A percentile compares a stretch with the other conserved stretches of the same genome.
These are phyloP conservation scores for Fragum fragum DNA, from an alignment of 2,888 invertebrate species.

Conservation along the genomic window DNA sequence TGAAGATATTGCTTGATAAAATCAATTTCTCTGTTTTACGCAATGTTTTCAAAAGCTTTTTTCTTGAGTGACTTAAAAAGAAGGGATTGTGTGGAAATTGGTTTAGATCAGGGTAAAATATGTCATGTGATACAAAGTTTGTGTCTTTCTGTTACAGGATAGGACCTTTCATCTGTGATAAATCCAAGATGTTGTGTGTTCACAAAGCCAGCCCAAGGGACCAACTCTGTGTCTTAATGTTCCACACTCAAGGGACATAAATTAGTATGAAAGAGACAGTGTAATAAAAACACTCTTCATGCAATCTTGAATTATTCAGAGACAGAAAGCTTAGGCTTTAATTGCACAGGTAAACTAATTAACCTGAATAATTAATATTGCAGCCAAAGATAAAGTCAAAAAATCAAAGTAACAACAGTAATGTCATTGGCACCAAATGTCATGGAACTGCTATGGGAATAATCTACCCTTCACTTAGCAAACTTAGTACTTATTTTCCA, in stretches of 20 bases:
- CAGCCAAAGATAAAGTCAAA: slow-evolving; percentile 49
- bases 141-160: background rate
- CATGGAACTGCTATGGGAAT: slow-evolving; percentile 12
- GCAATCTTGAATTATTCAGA: slow-evolving; percentile 56
- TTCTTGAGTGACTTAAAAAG: no score
- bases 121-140: background rate
- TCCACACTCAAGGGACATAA: slow-evolving; percentile 18
- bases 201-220: slow-evolving; percentile 8
- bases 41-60: no score
- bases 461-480: background rate
- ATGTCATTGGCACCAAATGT: slow-evolving; percentile 24
- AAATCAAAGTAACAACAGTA: slow-evolving; percentile 2
- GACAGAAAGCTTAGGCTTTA: slow-evolving; percentile 38
- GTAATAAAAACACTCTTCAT: slow-evolving; percentile 40
- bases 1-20: no score
- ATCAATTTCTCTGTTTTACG: no score
- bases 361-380: slow-evolving; percentile 60
- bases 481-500: no score
- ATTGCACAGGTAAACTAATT: slow-evolving; percentile 61
- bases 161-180: background rate
- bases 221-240: slow-evolving; percentile 10
- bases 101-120: no score
- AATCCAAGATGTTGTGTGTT: background rate
- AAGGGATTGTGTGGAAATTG: no score
- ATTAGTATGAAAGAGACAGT: slow-evolving; percentile 32